phyloP scores from a whole-genome alignment of 2,113 vertebrate species.

The Pseudois nayaur region DNA sequence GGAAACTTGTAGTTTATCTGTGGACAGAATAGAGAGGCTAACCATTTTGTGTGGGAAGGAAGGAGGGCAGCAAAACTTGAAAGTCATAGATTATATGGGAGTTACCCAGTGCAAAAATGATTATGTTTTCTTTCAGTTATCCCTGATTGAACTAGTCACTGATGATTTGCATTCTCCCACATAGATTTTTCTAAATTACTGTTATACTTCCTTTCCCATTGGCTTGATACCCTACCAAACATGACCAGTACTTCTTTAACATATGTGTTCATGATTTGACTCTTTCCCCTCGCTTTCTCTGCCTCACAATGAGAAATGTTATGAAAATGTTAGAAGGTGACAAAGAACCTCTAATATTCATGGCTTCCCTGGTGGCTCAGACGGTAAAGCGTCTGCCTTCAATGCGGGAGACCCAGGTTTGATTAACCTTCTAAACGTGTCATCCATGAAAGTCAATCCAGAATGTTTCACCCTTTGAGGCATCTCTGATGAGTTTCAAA shows the following conservation, averaged over 20 bases:
- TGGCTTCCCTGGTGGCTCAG: no score
- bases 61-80: not conserved
- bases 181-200: not conserved
- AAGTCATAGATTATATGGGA: not conserved
- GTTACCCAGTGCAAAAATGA: not conserved
- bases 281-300: not conserved
- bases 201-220: not conserved
- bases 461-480: not conserved
- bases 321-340: not conserved
- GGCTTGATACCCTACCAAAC: not conserved
- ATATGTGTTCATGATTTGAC: not conserved
- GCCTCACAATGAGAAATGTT: not conserved
- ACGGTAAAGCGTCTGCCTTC: no score
- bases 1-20: not conserved
- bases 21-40: not conserved
- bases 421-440: not conserved
- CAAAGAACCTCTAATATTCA: not conserved
- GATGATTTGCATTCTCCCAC: not conserved
- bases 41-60: not conserved
- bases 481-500: not conserved
- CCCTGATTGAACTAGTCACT: not conserved
- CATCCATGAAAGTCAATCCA: not conserved
- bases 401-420: no score
- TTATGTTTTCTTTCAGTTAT: not conserved
- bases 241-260: not conserved